Conservation (phyloP, 2,113 vertebrate species). For the Clarias batrachus region DNA sequence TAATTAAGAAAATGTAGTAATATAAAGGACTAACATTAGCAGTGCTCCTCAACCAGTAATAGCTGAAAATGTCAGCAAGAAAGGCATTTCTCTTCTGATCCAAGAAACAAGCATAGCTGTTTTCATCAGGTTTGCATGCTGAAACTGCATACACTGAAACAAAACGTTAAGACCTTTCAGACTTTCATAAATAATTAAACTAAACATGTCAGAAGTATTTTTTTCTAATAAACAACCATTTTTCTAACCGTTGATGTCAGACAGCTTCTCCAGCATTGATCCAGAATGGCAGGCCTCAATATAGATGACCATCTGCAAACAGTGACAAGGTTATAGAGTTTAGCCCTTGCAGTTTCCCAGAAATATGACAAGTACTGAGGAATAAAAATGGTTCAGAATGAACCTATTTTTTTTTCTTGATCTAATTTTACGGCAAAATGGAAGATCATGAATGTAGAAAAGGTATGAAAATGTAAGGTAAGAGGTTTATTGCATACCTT, state of each 20-base stretch:
- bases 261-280: conserved; percentile 16
- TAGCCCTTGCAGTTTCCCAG: no score
- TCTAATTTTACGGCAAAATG: neutral
- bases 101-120: neutral
- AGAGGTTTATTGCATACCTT: conserved; percentile 1
- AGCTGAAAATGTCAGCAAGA: conserved; percentile 21
- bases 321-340: neutral
- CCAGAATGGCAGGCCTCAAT: conserved; percentile 31
- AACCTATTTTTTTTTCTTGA: no score
- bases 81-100: accelerated
- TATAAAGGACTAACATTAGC: neutral
- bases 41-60: neutral
- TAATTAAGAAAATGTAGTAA: neutral
- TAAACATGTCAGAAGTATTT: neutral
- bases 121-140: neutral
- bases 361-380: no score
- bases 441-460: neutral
- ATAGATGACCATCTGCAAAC: conserved; percentile 39
- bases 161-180: neutral
- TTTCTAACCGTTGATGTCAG: neutral
- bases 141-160: conserved; percentile 26
- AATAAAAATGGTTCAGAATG: no score
- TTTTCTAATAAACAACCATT: neutral
- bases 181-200: neutral
- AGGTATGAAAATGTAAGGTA: neutral